Base-by-base conservation (phyloP, 2,888 invertebrate species). In the Lasioglossum figueresi region DNA sequence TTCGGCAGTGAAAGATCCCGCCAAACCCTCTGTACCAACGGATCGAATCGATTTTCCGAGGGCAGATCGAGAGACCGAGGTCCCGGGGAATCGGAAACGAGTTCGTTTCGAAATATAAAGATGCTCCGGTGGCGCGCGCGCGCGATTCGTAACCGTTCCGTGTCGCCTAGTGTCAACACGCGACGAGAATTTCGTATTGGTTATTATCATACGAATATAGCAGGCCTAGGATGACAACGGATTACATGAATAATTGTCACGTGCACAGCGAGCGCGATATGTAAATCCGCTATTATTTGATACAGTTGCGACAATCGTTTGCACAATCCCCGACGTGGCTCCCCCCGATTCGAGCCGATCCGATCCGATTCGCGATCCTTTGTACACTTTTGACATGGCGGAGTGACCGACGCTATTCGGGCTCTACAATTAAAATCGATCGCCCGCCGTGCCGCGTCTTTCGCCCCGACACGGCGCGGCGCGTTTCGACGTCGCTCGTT, bases 171-270 rank as follows among this genome's bases (percentile, higher is more conserved):
- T 70, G 76, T 83, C 80, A 78, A 83, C 66, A 78, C 86, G 88
- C 89, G 88, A 34, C 76, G 83, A 84, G 90, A 90, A 90, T 90
- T 89, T 88, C 83, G 86, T 87, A 86, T 90, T 89, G 85, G 85
- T 83, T 88, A 90, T 90, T 90, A 90, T 89, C 90, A 90, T 90
- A 89, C 82, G 89, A 88, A 86, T 90, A 90, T 90, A 84, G 90
- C 84, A 82, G 83, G 80, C 81, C 88, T 83, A 86, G 82, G 83
- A 90, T 87, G 90, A 88, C 89, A 90, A 85, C 88, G 83, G 85
- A 90, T 90, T 85, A 90, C 86, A 88, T 83, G 86, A 90, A 90
- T 90, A 90, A 90, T 89, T 86, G 88, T 90, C 90, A 85, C 89
- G 82, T 77, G 86, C 82, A 82, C 74, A 37, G 76, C 82, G 72